Percentiles rank a stretch among this genome's conserved stretches.
Conservation (phyloP, 2,888 invertebrate genomes). For the Drymonia ruficornis region DNA sequence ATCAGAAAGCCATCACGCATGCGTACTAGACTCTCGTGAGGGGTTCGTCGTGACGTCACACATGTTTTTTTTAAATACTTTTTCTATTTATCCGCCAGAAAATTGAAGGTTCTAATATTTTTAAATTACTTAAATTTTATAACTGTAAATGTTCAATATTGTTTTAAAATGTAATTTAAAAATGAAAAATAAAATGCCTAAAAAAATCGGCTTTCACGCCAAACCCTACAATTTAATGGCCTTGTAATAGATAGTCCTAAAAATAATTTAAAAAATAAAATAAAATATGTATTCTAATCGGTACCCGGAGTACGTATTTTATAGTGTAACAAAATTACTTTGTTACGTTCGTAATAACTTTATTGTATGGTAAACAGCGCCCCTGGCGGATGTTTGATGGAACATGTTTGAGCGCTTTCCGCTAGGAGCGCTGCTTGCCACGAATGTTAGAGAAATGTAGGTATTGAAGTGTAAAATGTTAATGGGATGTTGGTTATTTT, state of each 20-base stretch:
- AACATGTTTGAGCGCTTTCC: neutral
- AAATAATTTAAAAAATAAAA: constrained; percentile 22
- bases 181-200: constrained; percentile 16
- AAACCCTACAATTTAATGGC: constrained; percentile 52
- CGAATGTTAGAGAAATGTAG: neutral
- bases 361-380: neutral
- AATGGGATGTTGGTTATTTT: constrained; percentile 15
- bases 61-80: neutral
- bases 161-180: constrained; percentile 6
- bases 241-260: constrained; percentile 64
- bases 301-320: constrained; percentile 9
- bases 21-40: constrained; percentile 57
- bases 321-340: constrained; percentile 11
- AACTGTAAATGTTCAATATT: neutral
- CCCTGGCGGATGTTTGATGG: neutral
- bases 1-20: constrained; percentile 63
- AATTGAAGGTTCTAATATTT: neutral
- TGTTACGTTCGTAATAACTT: constrained; percentile 10
- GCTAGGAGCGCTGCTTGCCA: neutral
- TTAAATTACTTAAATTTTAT: neutral
- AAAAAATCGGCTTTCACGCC: constrained; percentile 33
- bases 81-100: neutral
- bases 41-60: constrained; percentile 4
- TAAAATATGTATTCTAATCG: no score
- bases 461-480: constrained; percentile 7